Evolutionary conservation across 2,888 invertebrate species (phyloP).

Genomic region (Polydrusus cervinus): DNA sequence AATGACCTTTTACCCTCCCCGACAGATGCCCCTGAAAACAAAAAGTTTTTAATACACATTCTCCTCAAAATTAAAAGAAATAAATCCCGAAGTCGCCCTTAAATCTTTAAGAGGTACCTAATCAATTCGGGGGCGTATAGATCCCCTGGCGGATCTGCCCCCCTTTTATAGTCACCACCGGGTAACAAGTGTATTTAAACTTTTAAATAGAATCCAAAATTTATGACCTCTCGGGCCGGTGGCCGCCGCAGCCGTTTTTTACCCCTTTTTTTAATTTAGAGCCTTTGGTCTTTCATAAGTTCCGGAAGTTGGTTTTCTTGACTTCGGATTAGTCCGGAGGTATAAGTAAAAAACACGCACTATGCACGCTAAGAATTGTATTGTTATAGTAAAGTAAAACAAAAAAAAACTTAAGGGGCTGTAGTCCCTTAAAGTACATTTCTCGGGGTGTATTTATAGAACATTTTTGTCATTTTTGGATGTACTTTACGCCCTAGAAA

Average conservation of each 20-base stretch:
- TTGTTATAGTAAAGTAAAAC: too few relatives aligned
- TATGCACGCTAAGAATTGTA: too few relatives aligned
- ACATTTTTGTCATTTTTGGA: too few relatives aligned
- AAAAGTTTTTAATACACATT: not conserved
- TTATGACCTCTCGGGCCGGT: conserved; percentile 63
- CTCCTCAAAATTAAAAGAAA: conserved; percentile 28
- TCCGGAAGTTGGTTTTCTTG: conserved; percentile 41
- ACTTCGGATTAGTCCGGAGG: conserved; percentile 33
- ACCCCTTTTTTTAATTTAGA: conserved; percentile 64
- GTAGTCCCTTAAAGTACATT: too few relatives aligned
- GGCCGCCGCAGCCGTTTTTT: conserved; percentile 55
- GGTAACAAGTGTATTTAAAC: conserved; percentile 65
- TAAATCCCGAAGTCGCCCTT: conserved; percentile 29
- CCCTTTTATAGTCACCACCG: conserved; percentile 52
- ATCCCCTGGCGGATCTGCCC: conserved; percentile 9
- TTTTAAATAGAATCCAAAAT: conserved; percentile 66
- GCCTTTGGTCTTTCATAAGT: conserved; percentile 53
- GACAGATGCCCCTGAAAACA: not conserved
- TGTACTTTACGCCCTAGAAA: too few relatives aligned
- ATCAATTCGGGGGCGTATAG: conserved; percentile 22
- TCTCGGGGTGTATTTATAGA: too few relatives aligned
- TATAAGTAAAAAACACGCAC: not conserved
- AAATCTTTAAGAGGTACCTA: conserved; percentile 36
- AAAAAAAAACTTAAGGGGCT: too few relatives aligned
- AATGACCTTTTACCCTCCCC: too few relatives aligned